Conservation (phyloP, 2,888 invertebrate genomes). For the Drosophila mulleri region DNA sequence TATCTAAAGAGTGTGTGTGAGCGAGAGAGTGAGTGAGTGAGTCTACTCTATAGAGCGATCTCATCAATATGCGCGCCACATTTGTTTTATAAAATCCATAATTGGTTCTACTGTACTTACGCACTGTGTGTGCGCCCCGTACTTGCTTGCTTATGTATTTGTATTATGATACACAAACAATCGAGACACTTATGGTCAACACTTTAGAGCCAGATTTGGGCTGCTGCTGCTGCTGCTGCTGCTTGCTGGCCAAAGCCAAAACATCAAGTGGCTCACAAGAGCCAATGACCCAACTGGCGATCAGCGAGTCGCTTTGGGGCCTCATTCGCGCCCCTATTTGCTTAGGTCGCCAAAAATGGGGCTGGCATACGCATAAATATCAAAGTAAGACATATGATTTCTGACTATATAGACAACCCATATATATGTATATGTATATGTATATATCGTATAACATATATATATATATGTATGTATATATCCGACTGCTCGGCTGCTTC, state of each 20-base stretch:
- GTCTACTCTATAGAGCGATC: conserved; percentile 42
- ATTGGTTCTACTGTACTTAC: conserved; percentile 84
- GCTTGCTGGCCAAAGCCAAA: conserved; percentile 42
- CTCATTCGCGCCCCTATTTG: conserved; percentile 78
- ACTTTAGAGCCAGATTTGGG: conserved; percentile 81
- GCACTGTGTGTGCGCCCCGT: conserved; percentile 68
- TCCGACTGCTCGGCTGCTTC: conserved; percentile 38
- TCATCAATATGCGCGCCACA: conserved; percentile 80
- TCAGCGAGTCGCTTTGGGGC: conserved; percentile 57
- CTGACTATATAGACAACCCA: conserved; percentile 57
- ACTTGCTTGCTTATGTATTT: conserved; percentile 43
- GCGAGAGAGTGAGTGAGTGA: neutral
- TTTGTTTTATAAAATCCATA: conserved; percentile 84
- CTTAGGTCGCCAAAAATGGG: conserved; percentile 81
- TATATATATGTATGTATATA: conserved; percentile 30
- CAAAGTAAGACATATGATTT: conserved; percentile 77
- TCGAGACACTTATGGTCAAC: conserved; percentile 82
- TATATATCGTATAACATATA: conserved; percentile 9
- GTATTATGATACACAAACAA: conserved; percentile 80
- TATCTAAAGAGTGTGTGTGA: neutral
- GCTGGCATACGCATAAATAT: conserved; percentile 77
- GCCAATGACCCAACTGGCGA: conserved; percentile 75
- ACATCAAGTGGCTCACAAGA: conserved; percentile 71
- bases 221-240: conserved; percentile 31
- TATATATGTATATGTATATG: conserved; percentile 24